These are phyloP conservation scores for Amiota communis DNA, from an alignment of 2,888 invertebrate genomes.

Conservation along the genomic window DNA sequence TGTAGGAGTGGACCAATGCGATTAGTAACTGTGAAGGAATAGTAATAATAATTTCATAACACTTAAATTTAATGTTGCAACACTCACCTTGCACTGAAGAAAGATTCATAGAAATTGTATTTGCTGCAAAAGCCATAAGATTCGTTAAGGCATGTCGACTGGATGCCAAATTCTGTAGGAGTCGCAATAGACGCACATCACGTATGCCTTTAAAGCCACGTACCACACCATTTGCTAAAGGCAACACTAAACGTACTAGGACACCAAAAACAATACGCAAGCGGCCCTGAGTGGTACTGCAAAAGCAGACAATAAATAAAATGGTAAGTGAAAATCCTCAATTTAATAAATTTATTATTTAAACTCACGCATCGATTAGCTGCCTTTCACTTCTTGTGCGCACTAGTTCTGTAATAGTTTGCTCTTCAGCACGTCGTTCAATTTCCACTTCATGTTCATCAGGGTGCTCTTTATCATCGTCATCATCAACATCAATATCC, in stretches of 20 bases:
- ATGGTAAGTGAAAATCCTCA: neutral
- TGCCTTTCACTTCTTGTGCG: constrained; percentile 54
- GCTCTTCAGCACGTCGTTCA: constrained; percentile 63
- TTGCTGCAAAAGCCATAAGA: constrained; percentile 71
- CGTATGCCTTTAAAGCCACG: constrained; percentile 70
- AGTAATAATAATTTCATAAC: neutral
- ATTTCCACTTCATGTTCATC: constrained; percentile 57
- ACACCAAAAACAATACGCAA: constrained; percentile 70
- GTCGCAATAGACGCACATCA: constrained; percentile 65
- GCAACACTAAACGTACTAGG: constrained; percentile 69
- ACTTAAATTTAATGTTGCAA: neutral
- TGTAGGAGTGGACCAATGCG: constrained; percentile 71
- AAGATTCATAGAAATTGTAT: constrained; percentile 71
- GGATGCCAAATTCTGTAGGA: constrained; percentile 64
- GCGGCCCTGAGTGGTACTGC: constrained; percentile 50
- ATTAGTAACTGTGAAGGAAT: constrained; percentile 64
- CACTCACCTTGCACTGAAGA: constrained; percentile 72
- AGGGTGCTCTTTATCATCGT: neutral
- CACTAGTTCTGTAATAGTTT: constrained; percentile 63
- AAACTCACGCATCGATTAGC: constrained; percentile 60
- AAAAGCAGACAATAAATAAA: constrained; percentile 18
- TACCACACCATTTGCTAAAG: constrained; percentile 69
- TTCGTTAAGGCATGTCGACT: constrained; percentile 70
- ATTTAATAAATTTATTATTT: neutral
- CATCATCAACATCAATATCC: constrained; percentile 13